Conservation (phyloP, 2,113 vertebrate genomes). For the Clupea harengus region DNA sequence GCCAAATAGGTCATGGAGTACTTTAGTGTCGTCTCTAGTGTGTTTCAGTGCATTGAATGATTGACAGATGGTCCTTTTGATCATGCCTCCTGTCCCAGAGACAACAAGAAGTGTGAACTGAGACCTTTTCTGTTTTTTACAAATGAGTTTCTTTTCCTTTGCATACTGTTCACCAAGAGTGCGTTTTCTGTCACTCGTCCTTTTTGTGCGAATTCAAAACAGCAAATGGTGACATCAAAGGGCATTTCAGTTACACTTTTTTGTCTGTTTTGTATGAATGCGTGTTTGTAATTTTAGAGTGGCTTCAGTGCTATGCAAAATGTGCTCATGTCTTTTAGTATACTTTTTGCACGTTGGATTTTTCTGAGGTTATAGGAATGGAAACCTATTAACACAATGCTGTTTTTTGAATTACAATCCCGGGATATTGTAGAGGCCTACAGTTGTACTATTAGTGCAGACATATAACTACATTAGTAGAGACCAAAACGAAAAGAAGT, state of each 20-base stretch:
- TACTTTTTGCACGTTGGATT: constrained; percentile 34
- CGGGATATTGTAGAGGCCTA: not conserved
- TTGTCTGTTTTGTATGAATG: constrained; percentile 40
- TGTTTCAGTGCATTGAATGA: constrained; percentile 42
- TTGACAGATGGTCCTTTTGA: not conserved
- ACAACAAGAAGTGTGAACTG: not conserved
- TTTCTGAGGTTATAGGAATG: not conserved
- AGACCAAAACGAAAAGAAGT: not conserved
- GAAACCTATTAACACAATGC: not conserved
- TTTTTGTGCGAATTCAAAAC: not conserved
- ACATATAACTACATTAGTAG: not conserved
- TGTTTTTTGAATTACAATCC: not conserved
- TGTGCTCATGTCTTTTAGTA: constrained; percentile 47
- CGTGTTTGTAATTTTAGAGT: constrained; percentile 40
- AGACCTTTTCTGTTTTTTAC: constrained; percentile 42
- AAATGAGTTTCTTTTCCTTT: not conserved
- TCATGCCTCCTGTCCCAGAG: constrained; percentile 7
- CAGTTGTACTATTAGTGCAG: not conserved
- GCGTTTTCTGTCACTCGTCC: not conserved
- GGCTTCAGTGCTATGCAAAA: constrained; percentile 56
- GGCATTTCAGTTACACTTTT: constrained; percentile 43
- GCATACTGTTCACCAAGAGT: constrained; percentile 4
- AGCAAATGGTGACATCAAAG: constrained; percentile 22
- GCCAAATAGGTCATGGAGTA: constrained; percentile 7
- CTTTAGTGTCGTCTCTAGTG: not conserved